phyloP scores from a whole-genome alignment of 2,113 vertebrate genomes.

The Ahaetulla prasina region DNA sequence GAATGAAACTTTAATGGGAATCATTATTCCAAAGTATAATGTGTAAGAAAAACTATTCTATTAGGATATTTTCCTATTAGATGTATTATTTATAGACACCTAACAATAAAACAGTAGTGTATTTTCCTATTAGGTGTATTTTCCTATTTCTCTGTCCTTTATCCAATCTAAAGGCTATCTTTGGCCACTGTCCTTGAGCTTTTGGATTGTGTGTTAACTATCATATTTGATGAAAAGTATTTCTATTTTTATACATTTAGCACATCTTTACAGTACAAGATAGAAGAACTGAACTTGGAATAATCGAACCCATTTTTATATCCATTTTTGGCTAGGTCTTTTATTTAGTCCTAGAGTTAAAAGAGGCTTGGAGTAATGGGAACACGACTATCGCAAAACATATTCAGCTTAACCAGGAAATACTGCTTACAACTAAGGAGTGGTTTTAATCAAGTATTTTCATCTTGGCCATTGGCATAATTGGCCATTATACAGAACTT shows the following conservation, averaged over 20 bases:
- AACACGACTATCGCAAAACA: background rate
- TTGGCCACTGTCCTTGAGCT: constrained; percentile 51
- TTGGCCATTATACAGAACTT: background rate
- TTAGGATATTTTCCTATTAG: background rate
- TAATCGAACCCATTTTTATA: background rate
- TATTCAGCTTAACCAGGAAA: background rate
- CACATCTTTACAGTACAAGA: constrained; percentile 3
- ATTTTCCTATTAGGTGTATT: constrained; percentile 29
- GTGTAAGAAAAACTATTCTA: constrained; percentile 25
- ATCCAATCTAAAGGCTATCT: constrained; percentile 50
- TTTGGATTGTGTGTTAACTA: constrained; percentile 4
- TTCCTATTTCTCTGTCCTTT: constrained; percentile 42
- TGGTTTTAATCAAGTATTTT: background rate
- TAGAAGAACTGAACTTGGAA: background rate
- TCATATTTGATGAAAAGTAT: constrained; percentile 16
- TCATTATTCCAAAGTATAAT: constrained; percentile 45
- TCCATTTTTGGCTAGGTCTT: background rate
- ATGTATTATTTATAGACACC: background rate
- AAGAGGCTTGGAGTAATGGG: background rate
- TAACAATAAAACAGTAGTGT: background rate
- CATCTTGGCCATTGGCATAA: background rate
- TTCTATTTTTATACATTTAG: background rate
- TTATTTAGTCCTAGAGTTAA: background rate
- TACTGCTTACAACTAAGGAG: background rate
- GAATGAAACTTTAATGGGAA: constrained; percentile 30